These are phyloP conservation scores for Lamprotornis superbus DNA, from an alignment of 2,113 vertebrate genomes.

Conservation along the genomic window DNA sequence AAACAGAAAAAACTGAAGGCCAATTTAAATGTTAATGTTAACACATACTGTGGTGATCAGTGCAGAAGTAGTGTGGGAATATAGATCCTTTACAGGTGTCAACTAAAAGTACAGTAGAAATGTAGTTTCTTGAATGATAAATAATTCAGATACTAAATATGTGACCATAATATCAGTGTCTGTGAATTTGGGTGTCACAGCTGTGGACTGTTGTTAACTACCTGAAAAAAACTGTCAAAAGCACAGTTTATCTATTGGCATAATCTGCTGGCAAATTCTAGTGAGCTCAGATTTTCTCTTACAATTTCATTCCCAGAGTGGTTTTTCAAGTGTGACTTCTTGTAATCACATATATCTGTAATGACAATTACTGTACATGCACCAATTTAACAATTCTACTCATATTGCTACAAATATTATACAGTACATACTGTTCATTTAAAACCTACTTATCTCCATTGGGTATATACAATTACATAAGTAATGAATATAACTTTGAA, in stretches of 20 bases:
- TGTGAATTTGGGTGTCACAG: neutral
- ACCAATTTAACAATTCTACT: neutral
- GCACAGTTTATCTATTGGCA: neutral
- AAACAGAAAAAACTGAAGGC: neutral
- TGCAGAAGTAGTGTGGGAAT: neutral
- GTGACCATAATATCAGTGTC: neutral
- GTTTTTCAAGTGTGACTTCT: neutral
- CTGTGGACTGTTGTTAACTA: neutral
- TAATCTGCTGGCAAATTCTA: neutral
- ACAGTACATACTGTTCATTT: neutral
- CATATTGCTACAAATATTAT: neutral
- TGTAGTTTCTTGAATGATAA: neutral
- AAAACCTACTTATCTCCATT: neutral
- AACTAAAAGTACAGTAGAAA: neutral
- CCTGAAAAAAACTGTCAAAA: neutral
- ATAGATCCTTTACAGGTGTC: neutral
- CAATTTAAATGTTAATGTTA: neutral
- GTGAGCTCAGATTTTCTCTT: neutral
- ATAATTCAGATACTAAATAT: neutral
- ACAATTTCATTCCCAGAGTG: neutral
- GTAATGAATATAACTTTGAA: neutral
- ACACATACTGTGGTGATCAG: neutral
- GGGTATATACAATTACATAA: neutral
- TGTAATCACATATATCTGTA: neutral
- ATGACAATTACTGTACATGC: neutral